Percentiles rank a stretch among this genome's conserved stretches.
Conservation (phyloP, 2,797 vertebrate genomes). For the Hipposideros larvatus region DNA sequence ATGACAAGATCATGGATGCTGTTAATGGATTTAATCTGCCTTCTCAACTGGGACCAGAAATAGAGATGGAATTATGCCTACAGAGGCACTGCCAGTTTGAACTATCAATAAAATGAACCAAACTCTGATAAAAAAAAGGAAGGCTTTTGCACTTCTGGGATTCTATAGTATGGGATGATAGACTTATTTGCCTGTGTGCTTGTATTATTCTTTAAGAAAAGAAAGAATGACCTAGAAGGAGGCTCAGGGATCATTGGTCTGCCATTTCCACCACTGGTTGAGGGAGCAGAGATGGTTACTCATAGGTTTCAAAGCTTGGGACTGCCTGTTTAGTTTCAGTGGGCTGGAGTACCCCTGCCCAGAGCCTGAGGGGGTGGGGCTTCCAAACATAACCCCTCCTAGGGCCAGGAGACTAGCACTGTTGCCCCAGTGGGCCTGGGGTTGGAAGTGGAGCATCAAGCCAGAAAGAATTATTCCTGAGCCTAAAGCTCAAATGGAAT, state of each 20-base stretch:
- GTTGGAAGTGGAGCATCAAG: too few species aligned
- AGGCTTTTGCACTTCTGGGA: background rate
- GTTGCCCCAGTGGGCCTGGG: too few species aligned
- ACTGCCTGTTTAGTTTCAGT: background rate
- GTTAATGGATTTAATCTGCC: too few species aligned
- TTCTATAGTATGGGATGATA: rapidly evolving
- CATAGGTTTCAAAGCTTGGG: background rate
- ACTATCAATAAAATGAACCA: too few species aligned
- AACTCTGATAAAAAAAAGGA: background rate
- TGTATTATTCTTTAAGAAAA: background rate
- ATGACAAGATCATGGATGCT: background rate
- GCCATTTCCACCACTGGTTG: too few species aligned
- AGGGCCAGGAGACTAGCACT: too few species aligned
- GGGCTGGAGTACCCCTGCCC: background rate
- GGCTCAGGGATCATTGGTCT: too few species aligned
- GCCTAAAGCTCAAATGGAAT: background rate
- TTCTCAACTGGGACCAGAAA: background rate
- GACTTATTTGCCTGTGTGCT: rapidly evolving
- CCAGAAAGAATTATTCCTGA: too few species aligned
- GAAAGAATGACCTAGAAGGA: background rate
- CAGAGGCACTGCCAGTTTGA: background rate
- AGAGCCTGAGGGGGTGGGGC: background rate
- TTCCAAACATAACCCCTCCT: background rate
- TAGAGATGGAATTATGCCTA: too few species aligned
- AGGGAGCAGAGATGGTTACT: background rate